Base-by-base conservation (phyloP, 1,140 invertebrate genomes). In the Antheraea mylitta region DNA sequence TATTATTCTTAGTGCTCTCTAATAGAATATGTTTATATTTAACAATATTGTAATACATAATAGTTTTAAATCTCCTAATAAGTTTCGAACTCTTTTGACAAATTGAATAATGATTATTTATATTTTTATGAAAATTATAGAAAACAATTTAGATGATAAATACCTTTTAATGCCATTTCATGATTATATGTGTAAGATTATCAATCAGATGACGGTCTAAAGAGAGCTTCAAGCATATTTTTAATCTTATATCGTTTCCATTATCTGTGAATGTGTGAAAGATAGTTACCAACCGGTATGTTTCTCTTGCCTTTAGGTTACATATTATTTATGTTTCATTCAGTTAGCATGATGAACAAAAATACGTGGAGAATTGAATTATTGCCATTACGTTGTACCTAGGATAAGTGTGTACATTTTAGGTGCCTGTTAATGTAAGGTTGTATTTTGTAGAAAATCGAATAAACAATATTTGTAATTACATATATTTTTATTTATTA, bases 321-420 rank as follows among this genome's bases (percentile, higher is more conserved):
- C 72, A 72, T 80, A 76, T 79, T 85, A 87, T 85, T 88, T 89
- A 90, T 86, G 64, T 82, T 79, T 83, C 71, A 72, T 72, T 78
- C 69, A 63, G 3, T 53, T 79, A 83, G 78, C 86, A 83, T 86
- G 80, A 84, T 83, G 71, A 68, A 78, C 73, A 77, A 77, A 77
- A 68, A 67, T 66, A 70, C 69, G 76, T 75, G 75, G 81, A 85
- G 77, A 81, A 81, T 78, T 80, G 80, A 74, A 60, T 66, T 66
- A 85, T 86, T 91, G 89, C 89, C 89, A 91, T 91, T 90, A 88
- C 68, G 73, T 88, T 82, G 82, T 89, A 89, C 83, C 77, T 91
- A 91, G 89, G 67, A 72, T 91, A 90, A 91, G 89, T 75, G 82
- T 91, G 89, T 90, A 90, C 89, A 91, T 89, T 89, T 80, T 90